Percentiles rank a stretch among this genome's conserved stretches.
These are phyloP conservation scores for Mylabris sibirica DNA, from an alignment of 2,888 invertebrate genomes.

Conservation along the genomic window DNA sequence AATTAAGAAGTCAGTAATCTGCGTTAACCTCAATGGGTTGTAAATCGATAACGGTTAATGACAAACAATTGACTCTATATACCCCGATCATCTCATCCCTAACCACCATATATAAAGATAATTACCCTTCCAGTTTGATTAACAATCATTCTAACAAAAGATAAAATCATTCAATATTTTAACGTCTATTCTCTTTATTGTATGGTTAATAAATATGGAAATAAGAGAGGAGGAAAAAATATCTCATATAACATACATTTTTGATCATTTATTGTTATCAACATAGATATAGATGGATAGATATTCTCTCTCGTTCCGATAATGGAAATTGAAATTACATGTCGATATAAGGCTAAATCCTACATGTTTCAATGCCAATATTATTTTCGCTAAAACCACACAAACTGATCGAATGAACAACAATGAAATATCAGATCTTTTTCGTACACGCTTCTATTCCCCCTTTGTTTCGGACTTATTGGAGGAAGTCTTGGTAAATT, in stretches of 20 bases:
- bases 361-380: not conserved
- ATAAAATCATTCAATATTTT: not conserved
- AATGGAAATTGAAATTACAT: constrained; percentile 6
- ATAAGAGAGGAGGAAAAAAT: not conserved
- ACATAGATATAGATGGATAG: not conserved
- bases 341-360: not conserved
- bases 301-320: not conserved
- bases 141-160: not conserved
- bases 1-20: constrained; percentile 4
- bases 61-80: not conserved
- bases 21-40: constrained; percentile 1
- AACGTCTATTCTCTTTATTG: not conserved
- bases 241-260: not conserved
- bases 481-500: not conserved
- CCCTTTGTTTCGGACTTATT: not conserved
- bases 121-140: not conserved
- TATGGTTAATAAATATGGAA: not conserved
- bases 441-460: not conserved
- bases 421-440: not conserved
- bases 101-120: not conserved
- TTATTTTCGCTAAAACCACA: not conserved
- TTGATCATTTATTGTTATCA: not conserved
- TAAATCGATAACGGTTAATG: constrained; percentile 2
- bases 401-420: not conserved
- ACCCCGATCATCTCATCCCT: not conserved